Conservation (phyloP, 2,113 vertebrate genomes). For the Mugil cephalus region DNA sequence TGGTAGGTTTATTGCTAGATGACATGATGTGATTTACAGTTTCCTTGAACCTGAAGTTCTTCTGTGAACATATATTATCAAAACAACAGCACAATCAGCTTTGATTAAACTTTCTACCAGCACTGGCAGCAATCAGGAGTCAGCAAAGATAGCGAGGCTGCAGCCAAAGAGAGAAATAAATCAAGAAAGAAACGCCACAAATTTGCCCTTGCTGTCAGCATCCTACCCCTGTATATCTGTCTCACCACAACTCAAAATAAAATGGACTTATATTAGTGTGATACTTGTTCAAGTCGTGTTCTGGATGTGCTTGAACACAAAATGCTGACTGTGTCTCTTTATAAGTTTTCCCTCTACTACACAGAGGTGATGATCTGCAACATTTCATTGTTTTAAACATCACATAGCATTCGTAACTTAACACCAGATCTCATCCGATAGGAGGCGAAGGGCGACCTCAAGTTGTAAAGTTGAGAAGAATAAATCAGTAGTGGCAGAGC, state of each 20-base stretch:
- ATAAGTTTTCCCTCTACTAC: too few species aligned
- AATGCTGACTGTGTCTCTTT: background rate
- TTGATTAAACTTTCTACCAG: slow-evolving; percentile 14
- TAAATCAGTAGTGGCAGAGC: slow-evolving; percentile 23
- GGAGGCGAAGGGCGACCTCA: background rate
- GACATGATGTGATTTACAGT: too few species aligned
- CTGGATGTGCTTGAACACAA: too few species aligned
- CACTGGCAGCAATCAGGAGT: background rate
- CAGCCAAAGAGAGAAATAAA: slow-evolving; percentile 1
- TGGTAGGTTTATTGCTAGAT: background rate
- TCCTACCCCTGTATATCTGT: background rate
- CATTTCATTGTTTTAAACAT: slow-evolving; percentile 44
- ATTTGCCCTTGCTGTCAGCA: slow-evolving; percentile 21
- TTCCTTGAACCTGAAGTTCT: background rate
- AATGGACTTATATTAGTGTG: background rate
- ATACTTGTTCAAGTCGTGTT: background rate
- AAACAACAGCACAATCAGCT: background rate
- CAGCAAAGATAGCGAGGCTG: slow-evolving; percentile 1
- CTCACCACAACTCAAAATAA: background rate
- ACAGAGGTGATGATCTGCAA: too few species aligned
- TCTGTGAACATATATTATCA: background rate
- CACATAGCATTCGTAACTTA: too few species aligned
- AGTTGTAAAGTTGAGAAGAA: background rate
- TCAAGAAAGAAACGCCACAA: background rate
- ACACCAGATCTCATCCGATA: slow-evolving; percentile 6